These are phyloP conservation scores for Mola mola DNA, from an alignment of 2,113 vertebrate species.

Conservation along the genomic window DNA sequence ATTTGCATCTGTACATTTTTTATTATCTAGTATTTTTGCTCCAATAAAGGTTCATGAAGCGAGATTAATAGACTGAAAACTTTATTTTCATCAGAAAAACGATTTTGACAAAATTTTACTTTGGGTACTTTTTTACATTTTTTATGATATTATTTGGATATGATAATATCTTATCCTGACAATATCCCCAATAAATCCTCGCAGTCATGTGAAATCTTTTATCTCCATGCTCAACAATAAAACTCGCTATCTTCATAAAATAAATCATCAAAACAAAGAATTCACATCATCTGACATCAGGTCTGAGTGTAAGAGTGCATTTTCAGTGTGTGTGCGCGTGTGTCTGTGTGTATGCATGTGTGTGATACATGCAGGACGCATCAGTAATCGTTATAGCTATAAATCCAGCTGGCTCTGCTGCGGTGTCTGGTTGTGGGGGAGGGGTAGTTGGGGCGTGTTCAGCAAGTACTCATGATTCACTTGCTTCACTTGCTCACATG, in stretches of 20 bases:
- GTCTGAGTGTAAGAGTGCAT: slow-evolving; percentile 8
- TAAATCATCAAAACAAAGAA: slow-evolving; percentile 15
- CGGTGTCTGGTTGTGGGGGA: slow-evolving; percentile 1
- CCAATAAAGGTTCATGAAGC: too few relatives aligned
- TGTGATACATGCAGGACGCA: slow-evolving; percentile 46
- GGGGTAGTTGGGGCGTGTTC: not conserved
- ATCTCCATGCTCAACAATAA: not conserved
- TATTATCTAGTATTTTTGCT: too few relatives aligned
- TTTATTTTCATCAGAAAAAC: too few relatives aligned
- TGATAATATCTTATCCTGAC: too few relatives aligned
- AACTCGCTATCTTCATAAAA: not conserved
- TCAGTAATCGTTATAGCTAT: slow-evolving; percentile 70
- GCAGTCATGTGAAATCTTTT: not conserved
- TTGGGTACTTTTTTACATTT: too few relatives aligned
- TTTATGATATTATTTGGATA: too few relatives aligned
- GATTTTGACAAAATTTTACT: too few relatives aligned
- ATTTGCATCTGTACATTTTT: too few relatives aligned
- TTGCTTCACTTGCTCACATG: slow-evolving; percentile 30
- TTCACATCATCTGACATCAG: slow-evolving; percentile 11
- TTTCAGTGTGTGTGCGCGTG: not conserved
- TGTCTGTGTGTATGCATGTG: slow-evolving; percentile 8
- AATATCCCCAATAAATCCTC: slow-evolving; percentile 2
- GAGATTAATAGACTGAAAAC: too few relatives aligned
- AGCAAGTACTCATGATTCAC: slow-evolving; percentile 23
- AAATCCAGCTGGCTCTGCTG: slow-evolving; percentile 59